Base-by-base conservation (phyloP, 2,113 vertebrate genomes). In the Paratilapia polleni region DNA sequence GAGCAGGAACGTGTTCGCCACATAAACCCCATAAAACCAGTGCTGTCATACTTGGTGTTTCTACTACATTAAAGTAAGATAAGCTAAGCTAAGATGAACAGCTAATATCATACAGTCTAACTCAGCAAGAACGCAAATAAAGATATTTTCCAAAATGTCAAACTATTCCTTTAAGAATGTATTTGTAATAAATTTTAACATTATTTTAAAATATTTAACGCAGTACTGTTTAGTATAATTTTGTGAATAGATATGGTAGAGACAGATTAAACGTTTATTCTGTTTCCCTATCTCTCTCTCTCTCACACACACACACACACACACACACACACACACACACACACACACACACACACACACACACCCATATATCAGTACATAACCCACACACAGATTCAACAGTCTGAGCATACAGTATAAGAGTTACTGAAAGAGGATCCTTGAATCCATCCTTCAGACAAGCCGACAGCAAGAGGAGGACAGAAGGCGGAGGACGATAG, bases 401-500 rank as follows among this genome's bases (percentile, higher is more conserved):
- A 78, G 58, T 56, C 26, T 56, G 3, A 74, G 63, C 38, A 28
- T 70, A 22, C 24, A 77, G 84, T 75, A 13, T 74, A 76, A 74
- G 58, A 87, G 82, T 52, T 75, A 77, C 85, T 75, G 89, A 82
- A 77, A 76, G 73, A 82, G 61, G 75, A 89, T 86, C 82, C 88
- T 89, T 83, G 61, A 90, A 88, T 89, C 64, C 87, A 86, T 90
- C 84, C 82, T 87, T 90, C 82, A 91, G 82, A 92, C 86, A 80
- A 89, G 83, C 87, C 61, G 81, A 89, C 87, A 91, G 82, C 78
- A 54, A 78, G 85, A 90, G 74, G 84, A 86, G 90, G 85, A 92
- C 88, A 89, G 88, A 85, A 89, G 91, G 93, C 76, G 47, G 85
- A 87, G 82, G 89, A 66, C 58, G 87, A 91, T 91, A 90, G 78